Conservation (phyloP, 1,140 invertebrate genomes). For the Cardiocondyla obscurior region DNA sequence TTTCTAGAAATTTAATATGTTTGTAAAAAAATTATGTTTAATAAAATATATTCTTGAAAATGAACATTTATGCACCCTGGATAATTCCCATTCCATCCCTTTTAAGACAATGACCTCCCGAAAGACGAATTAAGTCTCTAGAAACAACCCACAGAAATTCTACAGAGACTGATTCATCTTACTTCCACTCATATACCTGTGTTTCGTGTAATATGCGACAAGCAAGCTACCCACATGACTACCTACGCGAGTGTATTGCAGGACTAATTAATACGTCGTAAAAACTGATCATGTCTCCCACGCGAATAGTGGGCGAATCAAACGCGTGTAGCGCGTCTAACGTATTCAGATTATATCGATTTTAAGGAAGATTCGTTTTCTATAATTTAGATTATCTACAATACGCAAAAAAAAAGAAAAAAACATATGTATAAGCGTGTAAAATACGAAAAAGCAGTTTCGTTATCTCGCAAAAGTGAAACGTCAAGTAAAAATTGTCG, state of each 20-base stretch:
- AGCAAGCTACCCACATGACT: background rate
- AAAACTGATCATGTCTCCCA: background rate
- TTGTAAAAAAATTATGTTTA: background rate
- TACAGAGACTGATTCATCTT: slow-evolving; percentile 29
- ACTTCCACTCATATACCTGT: background rate
- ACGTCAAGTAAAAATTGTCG: background rate
- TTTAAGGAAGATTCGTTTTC: background rate
- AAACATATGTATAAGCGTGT: background rate
- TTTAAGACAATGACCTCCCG: background rate
- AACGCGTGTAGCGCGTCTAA: background rate
- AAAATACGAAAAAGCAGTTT: background rate
- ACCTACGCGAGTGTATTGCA: background rate
- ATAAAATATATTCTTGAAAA: background rate
- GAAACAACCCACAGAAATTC: slow-evolving; percentile 18
- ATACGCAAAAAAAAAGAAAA: background rate
- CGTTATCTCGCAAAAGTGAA: background rate
- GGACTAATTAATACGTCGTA: slow-evolving; percentile 35
- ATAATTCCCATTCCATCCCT: background rate
- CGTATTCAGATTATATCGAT: background rate
- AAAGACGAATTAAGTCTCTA: slow-evolving; percentile 35
- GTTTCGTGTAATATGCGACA: background rate
- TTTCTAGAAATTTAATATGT: background rate
- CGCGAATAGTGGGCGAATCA: background rate
- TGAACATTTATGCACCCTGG: background rate
- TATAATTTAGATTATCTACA: background rate